Evolutionary conservation across 2,113 vertebrate genomes (phyloP), one percentile per base, ranked within the genome.

Genomic region (Cynocephalus volans): DNA sequence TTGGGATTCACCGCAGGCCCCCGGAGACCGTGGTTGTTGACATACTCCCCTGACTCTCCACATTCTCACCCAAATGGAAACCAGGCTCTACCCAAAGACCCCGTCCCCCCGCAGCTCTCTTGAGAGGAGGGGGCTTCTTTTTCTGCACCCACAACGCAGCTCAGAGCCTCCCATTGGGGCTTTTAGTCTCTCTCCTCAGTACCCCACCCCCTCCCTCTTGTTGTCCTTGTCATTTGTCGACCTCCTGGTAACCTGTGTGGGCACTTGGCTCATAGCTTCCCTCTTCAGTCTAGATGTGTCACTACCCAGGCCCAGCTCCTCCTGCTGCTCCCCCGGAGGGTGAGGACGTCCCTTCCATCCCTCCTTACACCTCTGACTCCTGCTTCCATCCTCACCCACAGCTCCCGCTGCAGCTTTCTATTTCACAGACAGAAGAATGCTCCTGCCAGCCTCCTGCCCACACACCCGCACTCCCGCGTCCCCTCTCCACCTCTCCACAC

Each of bases 381-480:
- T 56, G 4, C 45, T 73, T 13, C 67, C 33, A 28, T 13, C 21
- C 69, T 75, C 58, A 8, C 28, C 17, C 10, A 23, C 21, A 58
- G n/a, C 58, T 50, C 23, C 10, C 6, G 28, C 11, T 14, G 24
- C 12, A 4, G 45, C 77, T 89, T 75, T 77, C 58, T 41, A 26
- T 36, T 88, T 73, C 85, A 33, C 10, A 13, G 45, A 23, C 8
- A 33, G 19, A n/a, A 50, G 62, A 76, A 88, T 50, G 86, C 70
- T 24, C 3, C 19, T 2, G 45, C 70, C 28, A 31, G 69, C 14
- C 54, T 45, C 45, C 26, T 36, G 24, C 17, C 17, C 24, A 11
- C 17, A 0, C 33, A 10, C 7, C 26, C 0, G 0, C 26, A 23
- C 41, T 5, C 21, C 36, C 24, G 31, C 33, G 12, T 23, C 41